Base-by-base conservation (phyloP, 2,797 vertebrate species). In the Pseudomugil tenellus region DNA sequence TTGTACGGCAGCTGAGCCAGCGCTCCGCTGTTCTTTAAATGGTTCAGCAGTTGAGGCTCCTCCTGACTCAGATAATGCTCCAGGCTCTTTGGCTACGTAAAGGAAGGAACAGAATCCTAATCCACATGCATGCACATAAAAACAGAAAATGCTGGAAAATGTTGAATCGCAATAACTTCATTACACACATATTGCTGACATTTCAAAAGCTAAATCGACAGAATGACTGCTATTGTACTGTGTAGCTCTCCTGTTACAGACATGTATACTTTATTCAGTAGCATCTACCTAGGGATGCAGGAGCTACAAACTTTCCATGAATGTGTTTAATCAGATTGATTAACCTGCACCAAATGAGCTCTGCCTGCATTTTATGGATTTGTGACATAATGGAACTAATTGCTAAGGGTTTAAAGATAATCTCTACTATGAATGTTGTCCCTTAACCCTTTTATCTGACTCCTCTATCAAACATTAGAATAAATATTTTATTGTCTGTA, bases 61-160 rank as follows among this genome's bases (percentile, higher is more conserved):
- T 99, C 98, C 88, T 96, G 91, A 85, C 91, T 96, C 90, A 99
- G 92, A 84, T 97, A 98, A 58, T 98, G 96, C 87, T 99, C 97
- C 88, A 99, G 92, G 81, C 95, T 91, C 93, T 98, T 99, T 11
- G 97, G 97, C 98, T 99, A 54, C 69, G 70, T 5, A 39, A 19
- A 59, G 35, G 0, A 2, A 61, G 3, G 9, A 48, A 10, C 16
- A 2, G 11, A 4, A 23, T 49, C 21, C 25, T 16, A 6, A 52
- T 17, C 28, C 25, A 52, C 7, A 14, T 2, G 14, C 23, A 14
- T 4, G 14, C 13, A 52, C 13, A 16, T 28, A 16, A 51, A 51
- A 23, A 37, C 25, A 41, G 41, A 9, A 43, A 43, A 43, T 43
- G 1, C 16, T 41, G 6, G 19, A 7, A 19, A 41, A 7, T 19